These are phyloP conservation scores for Branchellion lobata DNA, from an alignment of 2,888 invertebrate genomes.

Conservation along the genomic window DNA sequence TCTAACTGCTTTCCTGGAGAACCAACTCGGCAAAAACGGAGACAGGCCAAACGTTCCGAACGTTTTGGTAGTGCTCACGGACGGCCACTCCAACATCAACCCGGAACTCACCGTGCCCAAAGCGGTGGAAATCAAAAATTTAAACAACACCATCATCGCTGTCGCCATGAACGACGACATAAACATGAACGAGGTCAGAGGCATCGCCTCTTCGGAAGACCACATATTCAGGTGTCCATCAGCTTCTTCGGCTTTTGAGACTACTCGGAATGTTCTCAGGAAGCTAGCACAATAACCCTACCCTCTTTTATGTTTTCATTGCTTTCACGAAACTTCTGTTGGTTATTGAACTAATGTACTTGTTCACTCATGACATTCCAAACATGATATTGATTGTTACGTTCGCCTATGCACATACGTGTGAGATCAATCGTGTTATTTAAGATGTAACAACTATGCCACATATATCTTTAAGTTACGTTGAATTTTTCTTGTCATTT, in stretches of 20 bases:
- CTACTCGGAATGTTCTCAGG: conserved; percentile 22
- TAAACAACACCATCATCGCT: conserved; percentile 45
- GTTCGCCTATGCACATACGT: no score
- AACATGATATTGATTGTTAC: no score
- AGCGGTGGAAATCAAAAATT: conserved; percentile 46
- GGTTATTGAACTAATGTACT: no score
- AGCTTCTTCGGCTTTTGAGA: not conserved
- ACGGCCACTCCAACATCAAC: conserved; percentile 52
- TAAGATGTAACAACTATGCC: no score
- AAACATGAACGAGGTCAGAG: conserved; percentile 54
- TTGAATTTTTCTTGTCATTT: no score
- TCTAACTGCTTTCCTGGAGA: conserved; percentile 41
- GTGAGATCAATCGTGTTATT: no score
- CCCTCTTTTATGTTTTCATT: not conserved
- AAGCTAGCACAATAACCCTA: conserved; percentile 23
- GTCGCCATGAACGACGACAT: conserved; percentile 48
- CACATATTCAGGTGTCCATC: conserved; percentile 52
- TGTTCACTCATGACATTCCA: no score
- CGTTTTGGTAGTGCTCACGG: conserved; percentile 50
- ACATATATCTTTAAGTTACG: no score
- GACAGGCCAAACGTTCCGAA: conserved; percentile 49
- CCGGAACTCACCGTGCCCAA: conserved; percentile 47
- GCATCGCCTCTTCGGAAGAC: conserved; percentile 54
- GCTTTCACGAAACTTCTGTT: no score
- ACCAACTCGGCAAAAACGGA: conserved; percentile 44